Base-by-base conservation (phyloP, 2,113 vertebrate species). In the Illadopsis cleaveri region DNA sequence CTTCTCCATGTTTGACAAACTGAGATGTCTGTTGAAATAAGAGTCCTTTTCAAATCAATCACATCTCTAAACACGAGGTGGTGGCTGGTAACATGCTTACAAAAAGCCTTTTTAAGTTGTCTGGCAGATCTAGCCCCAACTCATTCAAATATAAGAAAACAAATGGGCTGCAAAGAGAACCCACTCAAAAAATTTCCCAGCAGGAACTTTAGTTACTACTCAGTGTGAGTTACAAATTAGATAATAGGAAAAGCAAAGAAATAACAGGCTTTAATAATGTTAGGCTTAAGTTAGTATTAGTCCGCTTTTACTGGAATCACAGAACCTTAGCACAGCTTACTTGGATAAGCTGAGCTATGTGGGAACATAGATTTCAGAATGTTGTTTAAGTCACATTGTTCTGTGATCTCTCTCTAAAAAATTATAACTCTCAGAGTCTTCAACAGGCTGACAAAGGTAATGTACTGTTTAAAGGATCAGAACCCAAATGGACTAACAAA, bases 151-250 rank as follows among this genome's bases (percentile, higher is more conserved):
- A 6, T 51, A 86, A 88, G 80, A 48, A 89, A 81, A 58, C 68
- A 85, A 90, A 93, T 53, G 45, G 42, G 54, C 64, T 91, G 72
- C 91, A 84, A 85, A 88, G 71, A 83, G 91, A 93, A 85, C 28
- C 48, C 89, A 51, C 47, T 94, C 66, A 45, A 76, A 90, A 96
- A 91, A 81, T 53, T 48, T 95, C 72, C 72, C 84, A 71, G 92
- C 79, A 73, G 76, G 79, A 61, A 18, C 38, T 84, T 82, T 77
- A 72, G 31, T 91, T 96, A 64, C 53, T 89, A 75, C 93, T 25
- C 69, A 71, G 82, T 65, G 83, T 86, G 73, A 94, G 72, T 94
- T 94, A 93, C 85, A 84, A 94, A 94, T 89, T 86, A 82, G 60
- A 45, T 78, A 91, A 92, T 24, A 82, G 37, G 48, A 94, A 92